Evolutionary conservation across 2,888 invertebrate genomes (phyloP), one percentile per base, ranked within the genome.

Genomic region (Aricia artaxerxes): DNA sequence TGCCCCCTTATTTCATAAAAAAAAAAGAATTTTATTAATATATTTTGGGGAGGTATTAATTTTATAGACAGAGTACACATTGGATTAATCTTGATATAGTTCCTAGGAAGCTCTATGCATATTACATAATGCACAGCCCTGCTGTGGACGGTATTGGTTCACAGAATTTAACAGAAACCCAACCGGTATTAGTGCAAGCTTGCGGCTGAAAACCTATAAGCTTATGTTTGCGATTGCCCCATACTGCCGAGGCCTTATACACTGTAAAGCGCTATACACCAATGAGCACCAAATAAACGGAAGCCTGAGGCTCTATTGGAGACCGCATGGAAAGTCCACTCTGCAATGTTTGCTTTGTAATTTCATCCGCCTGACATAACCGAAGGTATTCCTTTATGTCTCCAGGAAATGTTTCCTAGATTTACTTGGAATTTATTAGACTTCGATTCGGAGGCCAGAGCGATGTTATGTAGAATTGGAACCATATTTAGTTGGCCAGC

Each of bases 401-500:
- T 16, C 5, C 5, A 13, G 13, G 13, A 57, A 5, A 69, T 69
- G 35, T 69, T 35, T 69, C 35, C 35, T 13, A 69, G 69, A 69
- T 16, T 38, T 35, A 69, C 31, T 31, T 35, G 13, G 35, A 35
- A 69, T 35, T 35, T 6, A 69, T 69, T 0, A 35, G 69, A 69
- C 69, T 69, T 69, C 7, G 4, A 64, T 64, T 31, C 11, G 9
- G 31, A 64, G 31, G 13, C 13, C 13, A 35, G 69, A 35, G 13
- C 16, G 57, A 49, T 57, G 57, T 53, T 53, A 35, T 16, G 35
- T 64, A 40, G 61, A 60, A 13, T 31, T 69, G 35, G 35, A 80
- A 82, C 81, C 82, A 82, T 80, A 79, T 80, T 69, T 81, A 72
- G 83, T 82, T 84, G 82, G 83, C 85, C 84, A 85, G 85, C 83